Conservation (phyloP, 2,113 vertebrate species). For the Dissostichus mawsoni region DNA sequence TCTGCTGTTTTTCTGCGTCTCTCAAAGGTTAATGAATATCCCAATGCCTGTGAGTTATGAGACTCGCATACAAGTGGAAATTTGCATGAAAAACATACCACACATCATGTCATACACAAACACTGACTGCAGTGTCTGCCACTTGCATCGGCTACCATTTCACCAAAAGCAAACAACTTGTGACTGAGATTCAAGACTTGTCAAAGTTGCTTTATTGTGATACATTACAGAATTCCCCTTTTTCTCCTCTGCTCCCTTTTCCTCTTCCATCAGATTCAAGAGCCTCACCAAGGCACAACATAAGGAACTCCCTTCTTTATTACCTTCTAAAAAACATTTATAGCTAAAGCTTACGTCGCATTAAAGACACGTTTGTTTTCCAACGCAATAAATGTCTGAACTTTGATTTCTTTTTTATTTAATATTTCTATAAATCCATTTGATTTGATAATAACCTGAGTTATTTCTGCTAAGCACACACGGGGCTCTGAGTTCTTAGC, state of each 20-base stretch:
- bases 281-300: conserved; percentile 54
- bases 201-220: conserved; percentile 80
- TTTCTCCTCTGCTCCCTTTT: conserved; percentile 14
- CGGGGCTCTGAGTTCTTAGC: conserved; percentile 50
- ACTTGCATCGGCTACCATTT: conserved; percentile 56
- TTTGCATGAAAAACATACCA: conserved; percentile 73
- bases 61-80: conserved; percentile 69
- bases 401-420: conserved; percentile 64
- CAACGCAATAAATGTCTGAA: conserved; percentile 62
- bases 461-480: conserved; percentile 54
- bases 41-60: conserved; percentile 68
- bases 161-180: conserved; percentile 74
- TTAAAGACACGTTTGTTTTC: conserved; percentile 78
- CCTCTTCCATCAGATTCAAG: conserved; percentile 63
- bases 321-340: conserved; percentile 77
- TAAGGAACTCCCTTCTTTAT: conserved; percentile 71
- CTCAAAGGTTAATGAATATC: conserved; percentile 86
- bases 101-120: conserved; percentile 60
- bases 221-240: conserved; percentile 62
- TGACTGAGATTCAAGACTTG: conserved; percentile 78
- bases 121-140: conserved; percentile 61
- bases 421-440: conserved; percentile 68
- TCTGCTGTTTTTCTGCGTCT: conserved; percentile 81
- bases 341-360: conserved; percentile 59
- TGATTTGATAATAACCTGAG: conserved; percentile 74